Evolutionary conservation across 1,140 invertebrate species (phyloP).

Genomic region (Eueides isabella): DNA sequence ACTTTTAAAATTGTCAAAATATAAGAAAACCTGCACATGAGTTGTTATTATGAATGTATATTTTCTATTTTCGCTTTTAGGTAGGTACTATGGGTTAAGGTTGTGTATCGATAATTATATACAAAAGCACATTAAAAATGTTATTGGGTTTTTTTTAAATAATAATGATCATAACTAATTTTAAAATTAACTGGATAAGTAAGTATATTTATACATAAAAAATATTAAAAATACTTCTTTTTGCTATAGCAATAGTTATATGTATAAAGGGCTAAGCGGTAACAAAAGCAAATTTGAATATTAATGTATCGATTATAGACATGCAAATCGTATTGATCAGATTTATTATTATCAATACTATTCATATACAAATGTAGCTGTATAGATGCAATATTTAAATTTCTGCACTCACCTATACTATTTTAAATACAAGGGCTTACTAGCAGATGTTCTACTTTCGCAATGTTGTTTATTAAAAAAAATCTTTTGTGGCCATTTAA

Average conservation of each 20-base stretch:
- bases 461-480: constrained; percentile 80
- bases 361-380: constrained; percentile 14
- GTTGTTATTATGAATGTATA: no score
- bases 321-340: constrained; percentile 17
- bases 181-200: no score
- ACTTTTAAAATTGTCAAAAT: no score
- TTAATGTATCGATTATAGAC: constrained; percentile 8
- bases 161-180: no score
- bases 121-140: no score
- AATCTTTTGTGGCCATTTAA: constrained; percentile 78
- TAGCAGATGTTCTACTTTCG: constrained; percentile 76
- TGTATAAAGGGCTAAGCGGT: background rate
- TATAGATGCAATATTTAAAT: constrained; percentile 63
- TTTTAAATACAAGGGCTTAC: constrained; percentile 39
- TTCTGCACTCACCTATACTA: constrained; percentile 44
- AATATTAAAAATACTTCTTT: no score
- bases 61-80: no score
- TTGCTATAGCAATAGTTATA: background rate
- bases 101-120: no score
- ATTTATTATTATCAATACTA: constrained; percentile 27
- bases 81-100: no score
- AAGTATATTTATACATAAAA: no score
- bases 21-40: no score
- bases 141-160: no score
- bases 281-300: background rate